A percentile compares a stretch with the other conserved stretches of the same genome.
Evolutionary conservation across 53 echinoderm and acorn worm species (phyloP).

Genomic region (Mesocentrotus franciscanus): DNA sequence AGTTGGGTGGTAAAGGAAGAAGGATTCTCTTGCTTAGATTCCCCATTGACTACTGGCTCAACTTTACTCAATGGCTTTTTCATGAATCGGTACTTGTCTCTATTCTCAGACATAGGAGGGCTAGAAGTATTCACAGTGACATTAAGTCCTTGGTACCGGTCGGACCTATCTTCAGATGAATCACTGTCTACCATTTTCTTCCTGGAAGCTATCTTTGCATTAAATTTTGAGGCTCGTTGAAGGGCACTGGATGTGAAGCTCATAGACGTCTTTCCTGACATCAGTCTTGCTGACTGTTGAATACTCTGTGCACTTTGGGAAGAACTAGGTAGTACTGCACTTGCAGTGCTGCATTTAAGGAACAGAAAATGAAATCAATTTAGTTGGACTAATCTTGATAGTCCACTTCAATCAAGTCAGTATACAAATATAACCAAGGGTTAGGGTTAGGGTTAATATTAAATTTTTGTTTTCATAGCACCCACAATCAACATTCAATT

Average conservation of each 20-base stretch:
- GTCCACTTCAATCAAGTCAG: too few relatives aligned
- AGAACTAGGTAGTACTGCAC: background rate
- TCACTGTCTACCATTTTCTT: slow-evolving; percentile 14
- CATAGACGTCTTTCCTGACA: background rate
- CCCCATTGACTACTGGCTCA: background rate
- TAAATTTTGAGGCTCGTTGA: slow-evolving; percentile 49
- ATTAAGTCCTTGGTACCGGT: background rate
- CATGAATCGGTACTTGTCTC: slow-evolving; percentile 41
- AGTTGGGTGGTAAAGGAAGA: background rate
- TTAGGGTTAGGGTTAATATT: too few relatives aligned
- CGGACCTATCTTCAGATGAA: background rate
- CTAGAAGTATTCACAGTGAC: background rate
- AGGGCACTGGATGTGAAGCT: slow-evolving; percentile 66
- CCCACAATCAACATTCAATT: too few relatives aligned
- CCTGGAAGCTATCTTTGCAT: slow-evolving; percentile 54
- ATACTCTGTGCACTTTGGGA: background rate
- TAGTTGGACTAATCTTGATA: too few relatives aligned
- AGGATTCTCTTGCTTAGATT: background rate
- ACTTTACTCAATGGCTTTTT: slow-evolving; percentile 41
- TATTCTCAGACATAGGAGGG: background rate
- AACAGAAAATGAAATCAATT: background rate
- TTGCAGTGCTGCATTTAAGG: background rate
- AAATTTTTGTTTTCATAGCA: too few relatives aligned
- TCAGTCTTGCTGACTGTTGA: background rate
- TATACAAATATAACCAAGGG: too few relatives aligned